Evolutionary conservation across 2,888 invertebrate species (phyloP), one percentile per base, ranked within the genome.

Genomic region (Spicauda simplicius): DNA sequence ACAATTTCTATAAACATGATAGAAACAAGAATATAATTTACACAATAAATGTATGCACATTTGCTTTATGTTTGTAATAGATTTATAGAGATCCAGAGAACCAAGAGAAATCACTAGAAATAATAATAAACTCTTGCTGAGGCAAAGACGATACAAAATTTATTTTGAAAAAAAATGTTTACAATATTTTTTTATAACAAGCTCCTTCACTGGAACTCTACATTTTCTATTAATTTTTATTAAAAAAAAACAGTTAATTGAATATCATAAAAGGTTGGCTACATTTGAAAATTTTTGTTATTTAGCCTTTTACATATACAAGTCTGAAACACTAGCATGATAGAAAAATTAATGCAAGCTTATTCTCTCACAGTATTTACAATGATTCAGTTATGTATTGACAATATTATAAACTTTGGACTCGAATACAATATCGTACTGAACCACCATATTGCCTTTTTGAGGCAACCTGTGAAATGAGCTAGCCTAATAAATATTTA

Each of bases 401-500:
- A 54, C 56, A 63, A 37, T 55, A 30, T 25, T 18, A 56, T 50
- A 20, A 19, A 19, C 56, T 64, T 64, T 64, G 56, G 64, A 64
- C 16, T 57, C 57, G 20, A 10, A 45, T 56, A 64, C 45, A 63
- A 63, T 63, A 45, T 18, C 8, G 25, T 30, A 64, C 57, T 64
- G 64, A 57, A 57, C n/a, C 25, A n/a, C n/a, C 25, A 53, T 58
- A 57, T 2, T 33, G 30, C 52, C 67, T 58, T 67, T 64, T 62
- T 25, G 50, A 64, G 57, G 18, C n/a, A 65, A 11, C 50, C 14
- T 37, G 20, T 52, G 30, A 69, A 63, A 66, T 59, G 56, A 65
- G 20, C 69, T 74, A 71, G 70, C 67, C 71, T 70, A 73, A 71
- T 69, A 72, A 75, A 70, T 71, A 76, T 72, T 72, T 72, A 75